These are phyloP conservation scores for Palythoa caribaeorum DNA, from an alignment of 92 coral and sea anemone species.

Conservation along the genomic window DNA sequence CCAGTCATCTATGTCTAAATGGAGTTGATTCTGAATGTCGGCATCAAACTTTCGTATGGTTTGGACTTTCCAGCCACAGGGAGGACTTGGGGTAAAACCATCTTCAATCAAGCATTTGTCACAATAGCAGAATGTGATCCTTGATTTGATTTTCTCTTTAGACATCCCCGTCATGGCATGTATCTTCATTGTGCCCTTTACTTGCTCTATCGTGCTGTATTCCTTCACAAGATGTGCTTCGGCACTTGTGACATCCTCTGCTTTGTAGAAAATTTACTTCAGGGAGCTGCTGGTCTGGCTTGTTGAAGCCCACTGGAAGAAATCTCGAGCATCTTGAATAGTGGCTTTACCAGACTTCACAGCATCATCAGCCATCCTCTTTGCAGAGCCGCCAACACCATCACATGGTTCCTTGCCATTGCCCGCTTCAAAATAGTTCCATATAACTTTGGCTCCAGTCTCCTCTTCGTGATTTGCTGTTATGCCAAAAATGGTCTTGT, in stretches of 20 bases:
- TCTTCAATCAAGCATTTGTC: not conserved
- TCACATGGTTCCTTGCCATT: constrained; percentile 58
- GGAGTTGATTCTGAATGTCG: not conserved
- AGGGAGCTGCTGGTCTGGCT: not conserved
- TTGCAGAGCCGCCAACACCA: constrained; percentile 63
- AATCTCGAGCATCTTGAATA: constrained; percentile 42
- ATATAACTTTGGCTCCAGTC: constrained; percentile 42
- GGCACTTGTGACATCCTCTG: not conserved
- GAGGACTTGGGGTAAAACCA: not conserved
- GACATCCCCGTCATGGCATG: not conserved
- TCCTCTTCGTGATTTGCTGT: constrained; percentile 25
- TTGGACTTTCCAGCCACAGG: not conserved
- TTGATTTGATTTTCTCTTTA: not conserved
- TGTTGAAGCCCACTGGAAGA: constrained; percentile 46
- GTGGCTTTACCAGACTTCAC: constrained; percentile 35
- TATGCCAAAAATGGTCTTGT: constrained; percentile 56
- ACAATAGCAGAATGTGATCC: constrained; percentile 6
- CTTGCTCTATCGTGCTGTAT: not conserved
- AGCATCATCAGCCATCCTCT: constrained; percentile 63
- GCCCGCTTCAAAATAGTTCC: constrained; percentile 62
- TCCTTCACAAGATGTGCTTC: not conserved
- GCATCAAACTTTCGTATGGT: not conserved
- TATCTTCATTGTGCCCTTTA: not conserved
- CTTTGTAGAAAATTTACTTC: not conserved
- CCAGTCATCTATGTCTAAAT: not conserved